Evolutionary conservation across 1,140 invertebrate genomes (phyloP).

Genomic region (Brachystomella parvula): DNA sequence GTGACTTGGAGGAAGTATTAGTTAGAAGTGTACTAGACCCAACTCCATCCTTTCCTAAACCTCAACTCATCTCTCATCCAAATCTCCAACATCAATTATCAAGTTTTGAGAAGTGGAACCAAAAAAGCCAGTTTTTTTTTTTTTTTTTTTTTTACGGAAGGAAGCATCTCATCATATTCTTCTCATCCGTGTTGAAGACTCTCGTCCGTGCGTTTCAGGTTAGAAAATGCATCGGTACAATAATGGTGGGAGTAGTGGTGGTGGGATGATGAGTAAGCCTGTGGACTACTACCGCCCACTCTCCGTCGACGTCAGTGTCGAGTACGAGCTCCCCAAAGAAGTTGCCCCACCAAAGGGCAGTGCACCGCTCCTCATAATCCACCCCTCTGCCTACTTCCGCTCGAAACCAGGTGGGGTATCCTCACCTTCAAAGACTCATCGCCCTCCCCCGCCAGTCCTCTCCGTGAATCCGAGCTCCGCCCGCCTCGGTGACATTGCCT

Average conservation of each 20-base stretch:
- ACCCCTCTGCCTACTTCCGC: constrained; percentile 64
- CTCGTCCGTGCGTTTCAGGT: not conserved
- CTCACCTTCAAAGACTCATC: not conserved
- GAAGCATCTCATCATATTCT: no score
- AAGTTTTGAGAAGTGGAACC: no score
- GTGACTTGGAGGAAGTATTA: no score
- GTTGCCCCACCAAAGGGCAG: constrained; percentile 68
- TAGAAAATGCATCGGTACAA: not conserved
- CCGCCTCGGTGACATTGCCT: constrained; percentile 12
- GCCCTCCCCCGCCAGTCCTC: not conserved
- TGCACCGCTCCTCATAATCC: constrained; percentile 71
- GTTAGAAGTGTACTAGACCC: no score
- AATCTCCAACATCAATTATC: no score
- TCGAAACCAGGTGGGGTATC: constrained; percentile 15
- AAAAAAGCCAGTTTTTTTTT: no score
- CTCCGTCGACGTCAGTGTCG: constrained; percentile 73
- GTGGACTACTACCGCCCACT: constrained; percentile 65
- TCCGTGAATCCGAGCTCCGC: not conserved
- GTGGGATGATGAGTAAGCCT: constrained; percentile 21
- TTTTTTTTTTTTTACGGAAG: no score
- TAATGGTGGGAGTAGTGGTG: not conserved
- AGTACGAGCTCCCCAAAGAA: constrained; percentile 72
- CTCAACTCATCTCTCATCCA: no score
- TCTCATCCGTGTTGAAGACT: not conserved
- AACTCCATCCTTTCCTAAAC: no score